Evolutionary conservation across 2,797 vertebrate species (phyloP).

Genomic region (Cryptoprocta ferox): DNA sequence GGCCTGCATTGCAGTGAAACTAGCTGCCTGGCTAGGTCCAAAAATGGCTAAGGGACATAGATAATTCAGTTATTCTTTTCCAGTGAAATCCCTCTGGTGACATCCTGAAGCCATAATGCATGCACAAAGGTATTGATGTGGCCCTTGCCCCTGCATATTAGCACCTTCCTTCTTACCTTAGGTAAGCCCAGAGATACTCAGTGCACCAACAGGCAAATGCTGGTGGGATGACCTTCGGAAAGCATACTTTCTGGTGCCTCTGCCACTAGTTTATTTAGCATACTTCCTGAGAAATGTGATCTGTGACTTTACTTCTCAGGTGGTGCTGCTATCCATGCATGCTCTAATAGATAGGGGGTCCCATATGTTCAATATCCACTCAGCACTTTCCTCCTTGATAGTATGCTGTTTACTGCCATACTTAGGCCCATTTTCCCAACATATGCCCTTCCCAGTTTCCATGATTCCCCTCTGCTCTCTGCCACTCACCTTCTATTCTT

Average conservation of each 20-base stretch:
- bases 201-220: rapidly evolving
- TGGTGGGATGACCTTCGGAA: neutral
- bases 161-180: neutral
- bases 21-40: neutral
- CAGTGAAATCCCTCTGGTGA: neutral
- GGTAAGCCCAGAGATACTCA: neutral
- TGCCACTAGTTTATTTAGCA: neutral
- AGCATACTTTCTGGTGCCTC: neutral
- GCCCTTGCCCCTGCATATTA: too few species aligned
- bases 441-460: rapidly evolving
- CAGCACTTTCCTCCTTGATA: neutral
- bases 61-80: constrained; percentile 33
- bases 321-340: too few species aligned
- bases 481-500: neutral
- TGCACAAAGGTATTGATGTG: neutral
- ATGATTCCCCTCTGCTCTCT: neutral
- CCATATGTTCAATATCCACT: neutral
- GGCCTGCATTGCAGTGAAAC: neutral
- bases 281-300: neutral
- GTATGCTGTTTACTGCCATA: neutral
- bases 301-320: neutral
- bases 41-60: neutral
- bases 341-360: rapidly evolving
- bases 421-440: neutral
- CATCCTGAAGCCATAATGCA: neutral